These are phyloP conservation scores for Tenebrio molitor DNA, from an alignment of 1,140 invertebrate species.

Conservation along the genomic window DNA sequence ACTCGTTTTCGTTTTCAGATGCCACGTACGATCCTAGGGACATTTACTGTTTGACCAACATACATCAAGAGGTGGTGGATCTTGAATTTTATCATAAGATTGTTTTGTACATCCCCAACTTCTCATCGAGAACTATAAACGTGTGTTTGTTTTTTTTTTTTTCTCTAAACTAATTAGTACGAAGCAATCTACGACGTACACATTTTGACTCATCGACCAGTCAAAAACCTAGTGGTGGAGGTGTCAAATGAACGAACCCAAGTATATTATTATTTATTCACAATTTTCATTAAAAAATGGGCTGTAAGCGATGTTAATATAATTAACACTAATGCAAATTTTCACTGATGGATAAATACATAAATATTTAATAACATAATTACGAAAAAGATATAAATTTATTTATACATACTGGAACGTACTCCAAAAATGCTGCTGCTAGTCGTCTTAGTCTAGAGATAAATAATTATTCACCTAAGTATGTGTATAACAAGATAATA, in stretches of 20 bases:
- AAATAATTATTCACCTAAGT: slow-evolving; percentile 58
- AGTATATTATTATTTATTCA: slow-evolving; percentile 55
- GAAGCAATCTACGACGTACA: no score
- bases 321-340: slow-evolving; percentile 66
- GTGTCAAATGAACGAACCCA: slow-evolving; percentile 5
- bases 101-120: no score
- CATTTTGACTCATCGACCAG: no score
- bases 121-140: no score
- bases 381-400: slow-evolving; percentile 60
- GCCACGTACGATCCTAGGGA: no score
- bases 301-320: slow-evolving; percentile 65
- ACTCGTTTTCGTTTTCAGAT: no score
- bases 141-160: no score
- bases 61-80: no score
- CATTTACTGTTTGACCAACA: no score
- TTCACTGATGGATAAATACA: slow-evolving; percentile 63
- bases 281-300: slow-evolving; percentile 64
- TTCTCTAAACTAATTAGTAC: no score
- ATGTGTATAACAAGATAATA: slow-evolving; percentile 59
- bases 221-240: no score
- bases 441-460: slow-evolving; percentile 54
- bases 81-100: no score
- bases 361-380: slow-evolving; percentile 63
- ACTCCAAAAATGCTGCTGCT: slow-evolving; percentile 58
- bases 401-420: slow-evolving; percentile 48